Percentiles rank a stretch among this genome's conserved stretches.
Evolutionary conservation across 1,140 invertebrate genomes (phyloP).

Genomic region (Drosophila ambigua): DNA sequence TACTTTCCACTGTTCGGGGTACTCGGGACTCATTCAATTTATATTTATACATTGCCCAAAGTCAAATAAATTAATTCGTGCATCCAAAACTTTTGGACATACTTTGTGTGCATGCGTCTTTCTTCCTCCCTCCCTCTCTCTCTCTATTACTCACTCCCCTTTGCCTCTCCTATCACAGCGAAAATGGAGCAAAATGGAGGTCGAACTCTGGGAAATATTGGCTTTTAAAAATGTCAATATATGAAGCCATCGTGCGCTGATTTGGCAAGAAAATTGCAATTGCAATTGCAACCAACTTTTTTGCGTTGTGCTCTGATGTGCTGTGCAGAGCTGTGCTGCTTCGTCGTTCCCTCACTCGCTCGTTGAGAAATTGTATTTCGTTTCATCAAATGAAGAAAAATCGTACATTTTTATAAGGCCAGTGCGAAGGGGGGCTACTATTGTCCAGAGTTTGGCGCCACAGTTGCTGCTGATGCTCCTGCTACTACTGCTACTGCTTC

Average conservation of each 20-base stretch:
- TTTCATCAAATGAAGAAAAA: slow-evolving; percentile 82
- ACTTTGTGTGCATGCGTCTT: slow-evolving; percentile 28
- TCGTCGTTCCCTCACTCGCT: slow-evolving; percentile 7
- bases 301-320: slow-evolving; percentile 21
- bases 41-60: slow-evolving; percentile 60
- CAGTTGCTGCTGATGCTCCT: slow-evolving; percentile 34
- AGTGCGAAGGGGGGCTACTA: slow-evolving; percentile 41
- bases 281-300: slow-evolving; percentile 64
- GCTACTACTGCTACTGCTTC: background rate
- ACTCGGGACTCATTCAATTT: slow-evolving; percentile 37
- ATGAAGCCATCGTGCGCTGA: slow-evolving; percentile 48
- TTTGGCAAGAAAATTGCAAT: slow-evolving; percentile 76
- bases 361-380: slow-evolving; percentile 80
- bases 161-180: background rate
- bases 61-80: slow-evolving; percentile 60
- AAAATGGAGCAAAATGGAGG: slow-evolving; percentile 21
- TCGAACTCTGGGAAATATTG: slow-evolving; percentile 59
- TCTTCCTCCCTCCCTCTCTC: background rate
- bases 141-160: background rate
- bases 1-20: slow-evolving; percentile 6
- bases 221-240: slow-evolving; percentile 82
- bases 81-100: slow-evolving; percentile 44
- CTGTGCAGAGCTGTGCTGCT: background rate
- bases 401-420: slow-evolving; percentile 77
- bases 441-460: slow-evolving; percentile 69